Evolutionary conservation across 2,113 vertebrate genomes (phyloP).

Genomic region (Trichechus manatus): DNA sequence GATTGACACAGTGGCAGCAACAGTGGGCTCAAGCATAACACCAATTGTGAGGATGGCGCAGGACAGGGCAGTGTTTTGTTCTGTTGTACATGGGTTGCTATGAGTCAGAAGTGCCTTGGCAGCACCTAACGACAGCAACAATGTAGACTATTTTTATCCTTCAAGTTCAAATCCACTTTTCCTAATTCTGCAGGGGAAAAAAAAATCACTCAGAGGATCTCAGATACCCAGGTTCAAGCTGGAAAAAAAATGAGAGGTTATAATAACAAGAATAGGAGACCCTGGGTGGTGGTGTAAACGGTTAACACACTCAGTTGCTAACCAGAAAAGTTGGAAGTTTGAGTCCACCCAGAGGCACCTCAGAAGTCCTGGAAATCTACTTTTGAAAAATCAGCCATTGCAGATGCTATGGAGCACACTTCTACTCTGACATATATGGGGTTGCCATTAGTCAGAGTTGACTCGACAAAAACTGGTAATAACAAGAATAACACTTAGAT

Average conservation of each 20-base stretch:
- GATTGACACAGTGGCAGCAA: too few relatives aligned
- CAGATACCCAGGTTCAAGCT: not conserved
- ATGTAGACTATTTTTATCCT: not conserved
- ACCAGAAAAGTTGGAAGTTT: not conserved
- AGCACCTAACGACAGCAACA: not conserved
- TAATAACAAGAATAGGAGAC: not conserved
- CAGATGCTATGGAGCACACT: not conserved
- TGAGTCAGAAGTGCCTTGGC: not conserved
- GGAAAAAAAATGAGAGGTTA: not conserved
- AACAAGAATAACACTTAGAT: not conserved
- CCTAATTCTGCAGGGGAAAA: not conserved
- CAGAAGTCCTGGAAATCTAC: not conserved
- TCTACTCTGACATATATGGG: not conserved
- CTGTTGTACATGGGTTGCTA: too few relatives aligned
- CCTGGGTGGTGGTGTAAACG: too few relatives aligned
- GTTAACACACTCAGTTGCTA: too few relatives aligned
- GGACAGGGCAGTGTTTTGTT: too few relatives aligned
- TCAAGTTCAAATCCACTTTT: not conserved
- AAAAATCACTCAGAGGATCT: not conserved
- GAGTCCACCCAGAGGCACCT: not conserved
- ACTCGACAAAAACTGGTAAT: not conserved
- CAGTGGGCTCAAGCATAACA: too few relatives aligned
- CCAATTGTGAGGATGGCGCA: too few relatives aligned
- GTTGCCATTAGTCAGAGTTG: not conserved
- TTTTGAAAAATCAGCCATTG: not conserved